phyloP scores from a whole-genome alignment of 2,888 invertebrate genomes.

The Dioctria linearis region DNA sequence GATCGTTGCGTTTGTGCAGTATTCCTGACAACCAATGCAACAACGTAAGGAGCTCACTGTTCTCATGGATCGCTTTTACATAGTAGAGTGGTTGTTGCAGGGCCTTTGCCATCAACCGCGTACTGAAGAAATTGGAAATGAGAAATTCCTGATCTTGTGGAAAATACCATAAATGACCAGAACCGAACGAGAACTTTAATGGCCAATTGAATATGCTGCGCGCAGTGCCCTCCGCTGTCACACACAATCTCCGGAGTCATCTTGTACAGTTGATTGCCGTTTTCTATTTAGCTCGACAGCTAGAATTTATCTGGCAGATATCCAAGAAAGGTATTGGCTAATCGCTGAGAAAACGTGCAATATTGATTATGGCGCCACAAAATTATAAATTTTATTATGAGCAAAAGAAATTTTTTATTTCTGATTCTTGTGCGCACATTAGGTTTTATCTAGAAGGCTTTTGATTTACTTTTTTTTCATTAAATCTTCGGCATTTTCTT shows the following conservation, averaged over 20 bases:
- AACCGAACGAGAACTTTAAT: conserved; percentile 25
- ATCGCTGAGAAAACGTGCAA: conserved; percentile 6
- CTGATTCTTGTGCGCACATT: too few species aligned
- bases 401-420: too few species aligned
- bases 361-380: conserved; percentile 40
- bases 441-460: too few species aligned
- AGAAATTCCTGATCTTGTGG: conserved; percentile 48
- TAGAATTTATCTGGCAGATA: conserved; percentile 17
- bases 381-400: too few species aligned
- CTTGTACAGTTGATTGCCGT: conserved; percentile 13
- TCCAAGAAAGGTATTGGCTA: conserved; percentile 33
- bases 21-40: not conserved
- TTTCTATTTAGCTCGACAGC: conserved; percentile 38
- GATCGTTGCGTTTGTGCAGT: not conserved
- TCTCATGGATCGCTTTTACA: conserved; percentile 5
- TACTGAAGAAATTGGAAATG: conserved; percentile 33
- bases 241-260: conserved; percentile 42
- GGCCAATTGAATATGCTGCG: conserved; percentile 48
- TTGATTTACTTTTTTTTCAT: too few species aligned
- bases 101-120: not conserved
- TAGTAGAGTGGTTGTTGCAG: not conserved
- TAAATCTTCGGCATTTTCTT: too few species aligned
- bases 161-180: conserved; percentile 51
- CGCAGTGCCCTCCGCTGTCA: conserved; percentile 30
- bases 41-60: not conserved